Conservation (phyloP, 2,888 invertebrate genomes). For the Lithodes maja region DNA sequence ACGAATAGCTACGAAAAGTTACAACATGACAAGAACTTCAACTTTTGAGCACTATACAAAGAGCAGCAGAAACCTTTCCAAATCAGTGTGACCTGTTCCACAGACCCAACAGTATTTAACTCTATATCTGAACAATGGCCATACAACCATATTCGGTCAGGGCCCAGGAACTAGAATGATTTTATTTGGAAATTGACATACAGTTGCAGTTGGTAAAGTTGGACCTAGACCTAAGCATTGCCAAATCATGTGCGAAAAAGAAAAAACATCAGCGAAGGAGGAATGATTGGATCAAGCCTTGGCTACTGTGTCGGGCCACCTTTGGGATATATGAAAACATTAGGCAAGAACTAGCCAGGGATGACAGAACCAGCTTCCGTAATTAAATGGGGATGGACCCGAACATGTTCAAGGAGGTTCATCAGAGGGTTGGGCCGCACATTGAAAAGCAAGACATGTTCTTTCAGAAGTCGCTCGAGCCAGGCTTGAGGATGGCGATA, state of each 20-base stretch:
- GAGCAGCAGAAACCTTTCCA: too few relatives aligned
- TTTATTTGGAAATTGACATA: too few relatives aligned
- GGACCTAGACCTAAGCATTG: too few relatives aligned
- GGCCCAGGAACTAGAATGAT: not conserved
- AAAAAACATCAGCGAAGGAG: not conserved
- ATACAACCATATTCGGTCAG: too few relatives aligned
- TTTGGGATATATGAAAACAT: not conserved
- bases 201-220: too few relatives aligned
- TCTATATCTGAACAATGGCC: too few relatives aligned
- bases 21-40: not conserved
- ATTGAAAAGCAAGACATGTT: not conserved
- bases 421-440: not conserved
- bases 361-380: not conserved
- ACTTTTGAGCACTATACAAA: not conserved
- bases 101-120: too few relatives aligned
- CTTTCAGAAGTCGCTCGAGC: not conserved
- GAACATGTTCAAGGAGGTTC: not conserved
- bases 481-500: not conserved
- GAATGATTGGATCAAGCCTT: not conserved
- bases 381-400: not conserved
- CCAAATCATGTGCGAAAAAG: not conserved
- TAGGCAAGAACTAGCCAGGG: not conserved
- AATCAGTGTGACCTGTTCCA: too few relatives aligned
- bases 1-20: not conserved
- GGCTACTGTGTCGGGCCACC: not conserved